Evolutionary conservation across 2,888 invertebrate species (phyloP).

Genomic region (Belgica antarctica): DNA sequence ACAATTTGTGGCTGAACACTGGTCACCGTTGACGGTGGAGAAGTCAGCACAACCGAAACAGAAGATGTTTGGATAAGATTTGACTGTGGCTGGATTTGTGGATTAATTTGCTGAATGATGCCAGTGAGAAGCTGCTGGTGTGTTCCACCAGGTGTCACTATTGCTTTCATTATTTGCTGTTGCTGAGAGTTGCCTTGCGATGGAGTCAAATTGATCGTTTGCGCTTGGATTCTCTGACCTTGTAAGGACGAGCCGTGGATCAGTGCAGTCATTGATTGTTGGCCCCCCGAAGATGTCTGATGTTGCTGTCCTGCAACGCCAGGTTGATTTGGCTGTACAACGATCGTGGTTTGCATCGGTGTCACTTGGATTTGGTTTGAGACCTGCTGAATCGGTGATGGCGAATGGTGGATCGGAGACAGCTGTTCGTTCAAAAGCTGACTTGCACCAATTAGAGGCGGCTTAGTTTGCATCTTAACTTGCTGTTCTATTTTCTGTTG

Average conservation of each 20-base stretch:
- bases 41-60: slow-evolving; percentile 55
- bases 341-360: slow-evolving; percentile 46
- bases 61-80: slow-evolving; percentile 50
- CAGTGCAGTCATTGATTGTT: slow-evolving; percentile 50
- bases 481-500: slow-evolving; percentile 47
- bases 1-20: slow-evolving; percentile 52
- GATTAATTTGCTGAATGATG: slow-evolving; percentile 57
- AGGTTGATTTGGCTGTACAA: slow-evolving; percentile 45
- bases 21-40: slow-evolving; percentile 52
- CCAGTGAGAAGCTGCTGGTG: slow-evolving; percentile 52
- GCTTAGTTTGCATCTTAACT: slow-evolving; percentile 39
- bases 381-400: slow-evolving; percentile 39
- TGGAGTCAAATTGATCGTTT: slow-evolving; percentile 46
- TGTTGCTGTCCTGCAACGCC: slow-evolving; percentile 50
- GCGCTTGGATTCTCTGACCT: slow-evolving; percentile 46
- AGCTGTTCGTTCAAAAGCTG: slow-evolving; percentile 24
- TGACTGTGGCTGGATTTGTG: slow-evolving; percentile 48
- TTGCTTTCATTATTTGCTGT: slow-evolving; percentile 54
- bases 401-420: slow-evolving; percentile 31
- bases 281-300: slow-evolving; percentile 57
- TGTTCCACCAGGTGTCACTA: slow-evolving; percentile 50
- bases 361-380: slow-evolving; percentile 17
- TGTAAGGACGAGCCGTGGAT: slow-evolving; percentile 48
- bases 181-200: slow-evolving; percentile 50
- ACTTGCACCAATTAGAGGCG: slow-evolving; percentile 13